Evolutionary conservation across 1,140 invertebrate species (phyloP), one percentile per base, ranked within the genome.

Genomic region (Rhyzopertha dominica): DNA sequence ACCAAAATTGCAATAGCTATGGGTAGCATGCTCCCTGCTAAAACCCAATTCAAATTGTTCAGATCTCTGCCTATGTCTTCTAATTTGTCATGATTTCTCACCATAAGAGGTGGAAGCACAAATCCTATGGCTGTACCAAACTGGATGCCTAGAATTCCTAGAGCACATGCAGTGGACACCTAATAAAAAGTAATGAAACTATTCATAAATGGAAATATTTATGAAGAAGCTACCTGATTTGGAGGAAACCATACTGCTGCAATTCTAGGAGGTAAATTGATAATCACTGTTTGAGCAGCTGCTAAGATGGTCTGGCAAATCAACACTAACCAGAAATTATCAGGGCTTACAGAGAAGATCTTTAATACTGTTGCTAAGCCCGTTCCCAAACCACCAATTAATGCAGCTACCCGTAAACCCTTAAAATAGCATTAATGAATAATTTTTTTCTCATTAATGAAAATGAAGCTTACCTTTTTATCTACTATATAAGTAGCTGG

Each of bases 71-170:
- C 65, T 10, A 74, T 63, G 1, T 61, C 37, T 4, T 63, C 58
- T 0, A 67, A n/a, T 38, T 63, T 58, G 0, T 69, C 56, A 22
- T 68, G 63, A 47, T 73, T 72, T 43, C 52, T 64, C 1, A 74
- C 69, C 20, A 74, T 22, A 10, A 71, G 59, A 16, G 72, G 68
- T 1, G 69, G 65, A 1, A 71, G 16, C 5, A 72, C 49, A 47
- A 73, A 74, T 20, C 68, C 65, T 5, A 68, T 26, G 2, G 70
- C 63, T 20, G 67, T 40, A 4, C 72, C 71, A 18, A 87, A 72
- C 68, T 88, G 84, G 63, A 82, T 85, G 4, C 87, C 87, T 58
- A 89, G 86, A 4, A 89, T 76, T n/a, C 82, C 83, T 19, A 87
- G 69, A 18, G 85, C 78, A 47, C 82, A 86, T 2, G 87, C 87